phyloP scores from a whole-genome alignment of 2,797 vertebrate species.

The Spinibarbus caldwelli region DNA sequence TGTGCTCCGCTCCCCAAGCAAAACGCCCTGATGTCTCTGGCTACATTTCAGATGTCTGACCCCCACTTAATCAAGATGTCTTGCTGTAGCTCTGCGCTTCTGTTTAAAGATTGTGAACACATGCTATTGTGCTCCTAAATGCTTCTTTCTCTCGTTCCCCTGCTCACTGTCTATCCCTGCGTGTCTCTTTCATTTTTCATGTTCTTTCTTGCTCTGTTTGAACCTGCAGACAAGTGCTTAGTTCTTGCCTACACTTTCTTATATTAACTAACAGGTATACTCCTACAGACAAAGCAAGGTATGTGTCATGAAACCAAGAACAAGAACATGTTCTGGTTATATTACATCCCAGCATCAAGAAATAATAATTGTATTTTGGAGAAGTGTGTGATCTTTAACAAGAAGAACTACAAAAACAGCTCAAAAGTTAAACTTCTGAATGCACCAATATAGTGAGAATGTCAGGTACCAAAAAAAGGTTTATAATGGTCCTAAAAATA shows the following conservation, averaged over 20 bases:
- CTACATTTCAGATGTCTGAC: constrained; percentile 31
- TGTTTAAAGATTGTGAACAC: constrained; percentile 29
- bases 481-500: not conserved
- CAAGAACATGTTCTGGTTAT: not conserved
- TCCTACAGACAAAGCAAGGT: not conserved
- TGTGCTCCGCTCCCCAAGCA: constrained; percentile 21
- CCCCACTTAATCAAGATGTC: constrained; percentile 45
- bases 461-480: not conserved
- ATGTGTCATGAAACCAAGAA: not conserved
- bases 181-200: not conserved
- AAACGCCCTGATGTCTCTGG: constrained; percentile 20
- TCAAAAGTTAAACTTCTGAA: not conserved
- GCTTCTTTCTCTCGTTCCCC: not conserved
- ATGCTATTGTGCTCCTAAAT: not conserved
- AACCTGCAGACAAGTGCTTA: not conserved
- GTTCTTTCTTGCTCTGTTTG: not conserved
- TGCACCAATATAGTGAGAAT: not conserved
- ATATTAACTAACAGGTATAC: not conserved
- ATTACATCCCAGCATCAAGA: not conserved
- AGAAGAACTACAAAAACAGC: not conserved
- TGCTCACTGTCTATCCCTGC: not conserved
- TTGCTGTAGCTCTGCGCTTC: constrained; percentile 20
- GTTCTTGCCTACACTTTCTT: not conserved
- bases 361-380: not conserved
- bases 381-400: not conserved